Evolutionary conservation across 2,888 invertebrate genomes (phyloP), one percentile per base, ranked within the genome.

Genomic region (Eristalis intricaria): DNA sequence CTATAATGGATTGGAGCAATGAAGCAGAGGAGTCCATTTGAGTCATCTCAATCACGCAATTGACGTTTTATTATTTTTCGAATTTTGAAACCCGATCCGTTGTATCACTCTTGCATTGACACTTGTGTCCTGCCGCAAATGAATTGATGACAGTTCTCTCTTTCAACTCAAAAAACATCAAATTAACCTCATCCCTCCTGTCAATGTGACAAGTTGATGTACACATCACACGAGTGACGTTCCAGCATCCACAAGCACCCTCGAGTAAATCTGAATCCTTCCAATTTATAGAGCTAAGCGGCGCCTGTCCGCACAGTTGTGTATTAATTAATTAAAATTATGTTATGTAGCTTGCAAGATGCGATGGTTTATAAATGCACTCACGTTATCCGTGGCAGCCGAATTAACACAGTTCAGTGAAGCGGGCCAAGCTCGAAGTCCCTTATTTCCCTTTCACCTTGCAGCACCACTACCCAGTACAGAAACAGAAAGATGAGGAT

Each of bases 301-400:
- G 11, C 70, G 35, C 60, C 82, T 76, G 82, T 70, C 70, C 65
- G 61, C 74, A 70, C 70, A 71, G 65, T 66, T 70, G 19, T 50
- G 50, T 19, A 66, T 76, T 76, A 76, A 82, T 82, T 65, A 82
- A 82, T 70, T 82, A 76, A 81, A 81, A 70, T 75, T 69, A 75
- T 75, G 64, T 81, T 64, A 43, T 43, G 68, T 43, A 32, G 65
- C 65, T 60, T 75, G 63, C 40, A 81, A 50, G 58, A 81, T 75
- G 50, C 65, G 60, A 23, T 35, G 65, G 50, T 50, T 60, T 63
- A 35, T 56, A 81, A 69, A 56, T 58, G 63, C 38, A 75, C 43
- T 73, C 22, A 29, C 58, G 15, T 29, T 74, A 75, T 43, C 66
- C 43, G 43, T 43, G 19, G 60, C 66, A 76, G 66, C 60, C 71